Evolutionary conservation across 1,140 invertebrate genomes (phyloP), one percentile per base, ranked within the genome.

Genomic region (Tribolium madens): DNA sequence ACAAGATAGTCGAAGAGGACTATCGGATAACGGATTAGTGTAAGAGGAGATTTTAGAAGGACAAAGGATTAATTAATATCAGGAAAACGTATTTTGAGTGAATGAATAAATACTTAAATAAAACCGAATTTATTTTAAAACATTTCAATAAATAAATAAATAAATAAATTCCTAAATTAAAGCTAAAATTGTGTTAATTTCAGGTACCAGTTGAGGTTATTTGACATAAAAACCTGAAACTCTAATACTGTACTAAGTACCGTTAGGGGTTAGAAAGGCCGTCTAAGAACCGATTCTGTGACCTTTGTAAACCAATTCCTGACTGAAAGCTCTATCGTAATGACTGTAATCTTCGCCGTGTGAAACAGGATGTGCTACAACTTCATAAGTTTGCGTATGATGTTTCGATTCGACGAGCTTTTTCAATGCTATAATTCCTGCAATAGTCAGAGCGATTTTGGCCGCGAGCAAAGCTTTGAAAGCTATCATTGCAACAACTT

Each of bases 391-490:
- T 53, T 90, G 89, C 68, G 89, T 90, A 73, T 89, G 89, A 60
- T 89, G 86, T 81, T 94, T 94, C 80, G 88, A 88, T 36, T 90
- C 92, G 21, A 95, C 85, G 3, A 95, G 87, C 83, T 95, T 95
- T 87, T 95, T 94, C 76, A 95, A 86, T 3, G 91, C 93, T 79
- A 95, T 92, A 78, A 95, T 90, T 78, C 89, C 90, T 76, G 92
- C 91, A 70, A 95, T 89, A 47, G 94, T 89, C 5, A 95, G 88
- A 5, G 94, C 92, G 75, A 95, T 89, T 87, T 95, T 95, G 84
- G 93, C 93, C 78, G 95, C 89, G 52, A 95, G 87, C 64, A 95
- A 88, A 12, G 94, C 94, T 87, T 95, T 95, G 87, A 94, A 92
- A 3, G 93, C 93, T 26, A 94, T 87, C n/a, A 95, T 88, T 5